Conservation (phyloP, 2,797 vertebrate genomes). For the Momotus momota region DNA sequence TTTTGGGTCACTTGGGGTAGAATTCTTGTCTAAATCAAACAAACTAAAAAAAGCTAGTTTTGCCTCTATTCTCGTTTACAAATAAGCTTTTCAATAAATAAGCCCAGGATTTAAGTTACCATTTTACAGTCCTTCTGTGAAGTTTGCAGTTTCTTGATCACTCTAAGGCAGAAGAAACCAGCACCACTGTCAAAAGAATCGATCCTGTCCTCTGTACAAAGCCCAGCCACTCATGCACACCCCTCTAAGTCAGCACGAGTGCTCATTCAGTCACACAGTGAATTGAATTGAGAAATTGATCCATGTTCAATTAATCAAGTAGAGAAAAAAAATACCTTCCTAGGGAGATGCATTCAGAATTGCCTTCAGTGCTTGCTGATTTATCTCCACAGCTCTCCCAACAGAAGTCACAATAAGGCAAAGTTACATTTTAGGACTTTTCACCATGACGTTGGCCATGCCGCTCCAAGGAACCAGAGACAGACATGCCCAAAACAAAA, state of each 20-base stretch:
- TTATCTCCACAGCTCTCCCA: background rate
- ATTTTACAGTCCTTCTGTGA: background rate
- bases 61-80: background rate
- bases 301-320: background rate
- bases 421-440: background rate
- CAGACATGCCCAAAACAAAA: background rate
- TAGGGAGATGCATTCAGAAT: background rate
- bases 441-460: background rate
- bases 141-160: background rate
- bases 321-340: background rate
- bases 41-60: background rate
- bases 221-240: background rate
- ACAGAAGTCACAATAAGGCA: background rate
- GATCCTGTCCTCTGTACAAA: background rate
- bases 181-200: background rate
- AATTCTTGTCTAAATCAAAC: background rate
- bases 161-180: background rate
- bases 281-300: conserved; percentile 51
- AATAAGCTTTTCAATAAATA: background rate
- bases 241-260: background rate
- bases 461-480: background rate
- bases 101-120: background rate
- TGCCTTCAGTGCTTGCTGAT: background rate
- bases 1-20: background rate
- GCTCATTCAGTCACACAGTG: background rate